phyloP scores from a whole-genome alignment of 2,888 invertebrate genomes.

The Eurytoma californica region DNA sequence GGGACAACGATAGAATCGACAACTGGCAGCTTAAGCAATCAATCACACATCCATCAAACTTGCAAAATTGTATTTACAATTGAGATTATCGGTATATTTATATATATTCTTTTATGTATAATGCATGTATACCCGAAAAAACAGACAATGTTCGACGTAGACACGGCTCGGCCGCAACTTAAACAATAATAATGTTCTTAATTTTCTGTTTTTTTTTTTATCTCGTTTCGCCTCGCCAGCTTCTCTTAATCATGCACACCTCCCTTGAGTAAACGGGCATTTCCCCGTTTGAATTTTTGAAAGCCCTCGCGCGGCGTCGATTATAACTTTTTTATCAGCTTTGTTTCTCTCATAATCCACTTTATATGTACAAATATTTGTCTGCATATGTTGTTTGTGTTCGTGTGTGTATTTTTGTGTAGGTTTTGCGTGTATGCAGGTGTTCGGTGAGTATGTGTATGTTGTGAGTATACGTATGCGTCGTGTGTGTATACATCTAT shows the following conservation, averaged over 20 bases:
- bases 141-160: constrained; percentile 38
- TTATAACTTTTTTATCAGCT: constrained; percentile 26
- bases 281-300: constrained; percentile 57
- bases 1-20: constrained; percentile 41
- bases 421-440: too few species aligned
- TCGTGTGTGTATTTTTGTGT: too few species aligned
- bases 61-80: constrained; percentile 54
- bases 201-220: constrained; percentile 15
- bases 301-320: constrained; percentile 59
- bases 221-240: neutral
- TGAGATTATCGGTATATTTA: constrained; percentile 36
- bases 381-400: constrained; percentile 13
- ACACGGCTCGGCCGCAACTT: constrained; percentile 33
- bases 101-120: constrained; percentile 37
- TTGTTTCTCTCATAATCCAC: constrained; percentile 49
- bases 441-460: too few species aligned
- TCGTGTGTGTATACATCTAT: constrained; percentile 56
- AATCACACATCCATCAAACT: constrained; percentile 50
- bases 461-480: too few species aligned
- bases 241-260: neutral
- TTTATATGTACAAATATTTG: constrained; percentile 68
- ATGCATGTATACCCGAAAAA: constrained; percentile 48
- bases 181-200: constrained; percentile 27
- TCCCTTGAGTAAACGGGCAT: constrained; percentile 1
- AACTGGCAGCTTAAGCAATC: constrained; percentile 55